Base-by-base conservation (phyloP, 2,113 vertebrate species). In the Lepisosteus osseus region DNA sequence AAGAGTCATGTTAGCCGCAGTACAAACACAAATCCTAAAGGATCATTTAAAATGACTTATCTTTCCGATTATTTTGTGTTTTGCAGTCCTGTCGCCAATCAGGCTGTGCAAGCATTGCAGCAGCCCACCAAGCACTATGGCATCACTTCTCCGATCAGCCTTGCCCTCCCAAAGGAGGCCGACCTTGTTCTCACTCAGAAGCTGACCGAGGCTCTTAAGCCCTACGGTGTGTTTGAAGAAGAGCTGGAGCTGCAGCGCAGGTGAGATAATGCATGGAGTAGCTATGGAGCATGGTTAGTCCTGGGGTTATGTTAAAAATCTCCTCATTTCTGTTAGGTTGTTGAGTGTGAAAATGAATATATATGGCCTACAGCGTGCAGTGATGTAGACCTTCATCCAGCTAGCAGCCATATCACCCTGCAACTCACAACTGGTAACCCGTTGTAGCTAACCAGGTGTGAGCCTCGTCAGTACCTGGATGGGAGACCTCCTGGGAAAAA, bases 131-230 rank as follows among this genome's bases (percentile, higher is more conserved):
- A 90, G 86, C 92, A 94, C 80, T 95, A 91, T 94, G 95, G 95
- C 80, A 94, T 96, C 80, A 95, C 94, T 47, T 94, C 92, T 75
- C 94, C 95, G 44, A 95, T 97, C 90, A 96, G 94, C 85, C 82
- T 95, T 86, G 93, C 91, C 69, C 82, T 82, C 74, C 95, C 95
- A 55, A 94, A 94, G 84, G 94, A 96, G 80, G 82, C 87, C 13
- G 95, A 97, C 80, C 87, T 94, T 85, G 78, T 88, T 15, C 90
- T 92, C 71, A 94, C 94, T n/a, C 92, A 91, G 83, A 94, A 90
- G 77, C 89, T 97, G 65, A 91, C 90, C 0, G 92, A 96, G 70
- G 92, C 90, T 0, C 81, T 97, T 57, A 94, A 92, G 77, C 93
- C 94, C 12, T 95, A 91, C 2, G 94, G 89, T 0, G 93, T 95